Evolutionary conservation across 2,113 vertebrate species (phyloP), one percentile per base, ranked within the genome.

Genomic region (sheep (Ovis aries)): DNA sequence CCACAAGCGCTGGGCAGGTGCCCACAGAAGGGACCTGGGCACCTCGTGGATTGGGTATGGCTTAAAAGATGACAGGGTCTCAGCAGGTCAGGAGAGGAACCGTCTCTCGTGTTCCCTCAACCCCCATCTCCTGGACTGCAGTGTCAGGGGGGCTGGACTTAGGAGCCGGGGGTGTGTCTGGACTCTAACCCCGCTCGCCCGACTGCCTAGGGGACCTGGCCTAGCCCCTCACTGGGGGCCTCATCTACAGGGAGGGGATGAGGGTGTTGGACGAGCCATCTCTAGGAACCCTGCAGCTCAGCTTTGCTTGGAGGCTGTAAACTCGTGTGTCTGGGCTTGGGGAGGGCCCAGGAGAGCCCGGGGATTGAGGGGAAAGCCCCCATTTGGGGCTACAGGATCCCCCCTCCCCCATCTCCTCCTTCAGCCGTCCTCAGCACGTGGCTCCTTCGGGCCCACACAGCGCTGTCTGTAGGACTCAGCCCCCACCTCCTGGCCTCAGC

Each of bases 391-490:
- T 45, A 7, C 8, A 7, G n/a, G 25, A 23, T 4, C 7, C 11
- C 15, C 9, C 31, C 3, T n/a, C 19, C 1, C 19, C 7, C 1
- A 4, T 29, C 71, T 60, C 17, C 27, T 27, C 43, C 45, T 36
- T 15, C 60, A 33, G 62, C 29, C 2, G 1, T 36, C 27, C 27
- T 59, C 14, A 0, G 14, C 7, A 1, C 1, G 0, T 8, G 33
- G 33, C 59, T 14, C 31, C 50, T 10, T 31, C 3, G 19, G 57
- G 89, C 19, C 88, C 1, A 36, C 40, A 10, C 57, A 15, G 48
- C 7, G 7, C 87, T 74, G 25, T 40, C 53, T 64, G 1, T 6
- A 16, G 27, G 36, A 74, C 43, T 23, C 9, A 8, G 57, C 3
- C 55, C 57, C 27, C 10, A 5, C 29, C 14, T 21, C 60, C 87